These are phyloP conservation scores for Thaleichthys pacificus DNA, from an alignment of 2,797 vertebrate genomes.

Conservation along the genomic window DNA sequence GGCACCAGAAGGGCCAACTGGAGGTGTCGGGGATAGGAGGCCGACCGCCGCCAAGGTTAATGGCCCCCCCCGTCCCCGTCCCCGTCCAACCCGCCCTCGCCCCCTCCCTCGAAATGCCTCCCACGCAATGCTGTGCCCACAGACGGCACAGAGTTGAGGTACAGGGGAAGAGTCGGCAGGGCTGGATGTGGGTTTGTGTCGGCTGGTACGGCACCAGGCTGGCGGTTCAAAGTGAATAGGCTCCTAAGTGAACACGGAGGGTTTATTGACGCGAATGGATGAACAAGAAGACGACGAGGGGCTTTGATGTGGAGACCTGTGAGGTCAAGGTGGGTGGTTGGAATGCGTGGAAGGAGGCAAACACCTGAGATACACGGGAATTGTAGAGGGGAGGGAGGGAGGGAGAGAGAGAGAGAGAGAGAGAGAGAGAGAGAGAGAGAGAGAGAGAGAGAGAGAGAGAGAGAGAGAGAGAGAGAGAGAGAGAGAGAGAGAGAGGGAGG, in stretches of 20 bases:
- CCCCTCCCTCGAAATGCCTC: not conserved
- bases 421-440: not conserved
- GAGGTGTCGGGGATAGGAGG: not conserved
- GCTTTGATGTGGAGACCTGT: not conserved
- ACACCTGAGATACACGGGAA: not conserved
- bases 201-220: not conserved
- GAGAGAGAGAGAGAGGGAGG: not conserved
- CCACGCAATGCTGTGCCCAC: too few relatives aligned
- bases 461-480: not conserved
- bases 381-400: too few relatives aligned
- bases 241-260: not conserved
- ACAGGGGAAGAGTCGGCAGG: too few relatives aligned
- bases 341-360: not conserved
- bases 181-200: too few relatives aligned
- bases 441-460: not conserved
- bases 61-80: not conserved
- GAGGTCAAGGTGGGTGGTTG: constrained; percentile 1
- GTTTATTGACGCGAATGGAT: not conserved
- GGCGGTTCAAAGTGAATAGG: not conserved
- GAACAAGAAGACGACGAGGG: not conserved
- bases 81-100: not conserved
- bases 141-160: too few relatives aligned
- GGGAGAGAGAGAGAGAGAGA: not conserved
- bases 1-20: too few relatives aligned
- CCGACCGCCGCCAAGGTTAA: constrained; percentile 15